A percentile compares a stretch with the other conserved stretches of the same genome.
Conservation (phyloP, 2,888 invertebrate genomes). For the Galeopsomyia nigrocyanea region DNA sequence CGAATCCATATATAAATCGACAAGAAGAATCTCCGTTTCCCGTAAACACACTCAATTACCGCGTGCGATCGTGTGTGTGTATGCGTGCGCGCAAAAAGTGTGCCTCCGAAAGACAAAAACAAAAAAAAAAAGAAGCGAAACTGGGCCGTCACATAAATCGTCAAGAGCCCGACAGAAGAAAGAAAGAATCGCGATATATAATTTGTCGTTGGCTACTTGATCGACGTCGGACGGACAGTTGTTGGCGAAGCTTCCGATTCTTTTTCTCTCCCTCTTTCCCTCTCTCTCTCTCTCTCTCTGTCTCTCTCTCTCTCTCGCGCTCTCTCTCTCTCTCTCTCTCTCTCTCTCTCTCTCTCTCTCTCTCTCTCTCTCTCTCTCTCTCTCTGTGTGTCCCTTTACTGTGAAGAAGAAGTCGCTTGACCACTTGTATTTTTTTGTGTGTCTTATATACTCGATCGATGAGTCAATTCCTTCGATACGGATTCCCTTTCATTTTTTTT, state of each 20-base stretch:
- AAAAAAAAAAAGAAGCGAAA: not conserved
- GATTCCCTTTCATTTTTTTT: not conserved
- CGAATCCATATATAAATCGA: too few relatives aligned
- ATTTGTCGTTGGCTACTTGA: conserved; percentile 5
- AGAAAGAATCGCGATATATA: conserved; percentile 6
- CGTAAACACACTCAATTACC: conserved; percentile 48
- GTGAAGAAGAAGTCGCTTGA: conserved; percentile 63
- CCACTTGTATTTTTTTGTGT: conserved; percentile 56
- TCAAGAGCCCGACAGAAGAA: not conserved
- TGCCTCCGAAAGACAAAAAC: not conserved
- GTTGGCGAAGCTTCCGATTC: too few relatives aligned
- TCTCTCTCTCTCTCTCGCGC: too few relatives aligned
- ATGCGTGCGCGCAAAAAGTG: not conserved
- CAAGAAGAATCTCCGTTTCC: conserved; percentile 25
- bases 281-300: too few relatives aligned
- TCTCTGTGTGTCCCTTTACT: too few relatives aligned
- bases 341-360: too few relatives aligned
- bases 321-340: too few relatives aligned
- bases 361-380: too few relatives aligned
- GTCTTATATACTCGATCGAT: conserved; percentile 22
- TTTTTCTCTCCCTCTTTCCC: too few relatives aligned
- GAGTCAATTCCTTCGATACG: conserved; percentile 37
- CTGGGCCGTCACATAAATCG: not conserved
- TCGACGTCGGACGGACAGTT: conserved; percentile 17
- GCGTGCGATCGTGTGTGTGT: conserved; percentile 20